A percentile compares a stretch with the other conserved stretches of the same genome.
phyloP scores from a whole-genome alignment of 2,888 invertebrate species.

The Adelphocoris suturalis region DNA sequence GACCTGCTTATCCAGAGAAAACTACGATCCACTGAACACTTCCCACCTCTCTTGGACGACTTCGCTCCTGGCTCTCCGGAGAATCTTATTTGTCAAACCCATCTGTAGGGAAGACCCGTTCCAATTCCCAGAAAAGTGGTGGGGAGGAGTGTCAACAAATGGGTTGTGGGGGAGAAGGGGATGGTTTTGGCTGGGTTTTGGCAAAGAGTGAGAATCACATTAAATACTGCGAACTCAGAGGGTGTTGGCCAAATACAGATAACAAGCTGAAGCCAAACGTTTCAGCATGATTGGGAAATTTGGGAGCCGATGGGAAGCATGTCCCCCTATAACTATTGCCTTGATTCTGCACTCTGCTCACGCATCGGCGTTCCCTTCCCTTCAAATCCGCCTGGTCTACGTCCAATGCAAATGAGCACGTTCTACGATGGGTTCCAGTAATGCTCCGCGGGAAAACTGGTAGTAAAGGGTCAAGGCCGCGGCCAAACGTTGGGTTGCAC shows the following conservation, averaged over 20 bases:
- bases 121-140: conserved; percentile 23
- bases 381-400: neutral
- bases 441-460: neutral
- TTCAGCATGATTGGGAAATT: conserved; percentile 61
- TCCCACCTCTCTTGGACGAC: neutral
- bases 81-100: conserved; percentile 70
- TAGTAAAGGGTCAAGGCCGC: conserved; percentile 6
- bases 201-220: conserved; percentile 68
- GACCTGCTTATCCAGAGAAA: conserved; percentile 52
- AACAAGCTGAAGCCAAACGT: conserved; percentile 65
- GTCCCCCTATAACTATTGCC: conserved; percentile 15
- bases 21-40: conserved; percentile 16
- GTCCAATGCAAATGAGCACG: conserved; percentile 37
- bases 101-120: conserved; percentile 51
- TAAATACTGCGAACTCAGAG: conserved; percentile 64
- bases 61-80: neutral
- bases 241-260: conserved; percentile 69
- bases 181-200: conserved; percentile 38
- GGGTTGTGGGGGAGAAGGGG: conserved; percentile 21
- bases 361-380: conserved; percentile 9
- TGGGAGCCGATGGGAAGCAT: conserved; percentile 25
- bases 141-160: neutral
- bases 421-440: neutral
- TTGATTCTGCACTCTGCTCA: conserved; percentile 7
- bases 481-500: neutral